phyloP scores from a whole-genome alignment of 2,888 invertebrate genomes.

The Parnassius smintheus region DNA sequence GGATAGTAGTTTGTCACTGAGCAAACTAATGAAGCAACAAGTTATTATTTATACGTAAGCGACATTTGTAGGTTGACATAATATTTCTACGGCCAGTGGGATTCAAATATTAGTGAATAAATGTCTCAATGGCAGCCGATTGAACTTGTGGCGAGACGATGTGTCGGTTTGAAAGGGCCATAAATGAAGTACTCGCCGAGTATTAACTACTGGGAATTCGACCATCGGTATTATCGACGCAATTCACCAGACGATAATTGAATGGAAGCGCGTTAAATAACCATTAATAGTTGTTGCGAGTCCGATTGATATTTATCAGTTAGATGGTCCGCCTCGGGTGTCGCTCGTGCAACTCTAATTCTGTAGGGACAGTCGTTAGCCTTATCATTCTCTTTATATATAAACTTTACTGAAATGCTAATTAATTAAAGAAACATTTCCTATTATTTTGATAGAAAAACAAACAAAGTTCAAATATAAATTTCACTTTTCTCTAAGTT shows the following conservation, averaged over 20 bases:
- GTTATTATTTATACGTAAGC: constrained; percentile 45
- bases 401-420: not conserved
- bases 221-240: constrained; percentile 65
- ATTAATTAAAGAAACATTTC: too few species aligned
- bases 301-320: constrained; percentile 60
- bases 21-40: constrained; percentile 43
- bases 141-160: constrained; percentile 52
- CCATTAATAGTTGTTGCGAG: constrained; percentile 68
- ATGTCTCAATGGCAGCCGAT: constrained; percentile 49
- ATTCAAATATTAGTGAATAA: constrained; percentile 61
- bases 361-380: constrained; percentile 10
- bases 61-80: constrained; percentile 54
- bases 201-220: constrained; percentile 57
- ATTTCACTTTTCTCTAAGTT: too few species aligned
- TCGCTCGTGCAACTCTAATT: constrained; percentile 43
- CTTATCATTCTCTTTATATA: not conserved
- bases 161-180: constrained; percentile 48
- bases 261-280: constrained; percentile 71
- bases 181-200: constrained; percentile 62
- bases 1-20: constrained; percentile 15
- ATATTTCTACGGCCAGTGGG: constrained; percentile 56
- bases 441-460: too few species aligned
- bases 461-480: too few species aligned
- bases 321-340: constrained; percentile 41
- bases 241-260: constrained; percentile 70